These are phyloP conservation scores for Gymnocypris eckloni DNA, from an alignment of 2,797 vertebrate species.

Conservation along the genomic window DNA sequence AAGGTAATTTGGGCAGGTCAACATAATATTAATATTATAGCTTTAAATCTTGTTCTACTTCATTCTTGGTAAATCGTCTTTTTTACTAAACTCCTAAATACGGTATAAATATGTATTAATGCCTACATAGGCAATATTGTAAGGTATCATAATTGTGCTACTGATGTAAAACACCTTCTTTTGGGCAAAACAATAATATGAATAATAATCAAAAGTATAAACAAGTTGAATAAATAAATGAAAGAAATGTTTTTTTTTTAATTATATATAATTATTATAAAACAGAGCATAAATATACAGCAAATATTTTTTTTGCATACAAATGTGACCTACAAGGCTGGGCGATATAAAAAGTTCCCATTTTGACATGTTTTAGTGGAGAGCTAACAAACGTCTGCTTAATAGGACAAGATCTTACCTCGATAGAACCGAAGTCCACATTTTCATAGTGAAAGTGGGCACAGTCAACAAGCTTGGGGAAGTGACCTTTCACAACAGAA, in stretches of 20 bases:
- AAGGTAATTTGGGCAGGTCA: not conserved
- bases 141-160: not conserved
- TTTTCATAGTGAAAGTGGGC: slow-evolving; percentile 87
- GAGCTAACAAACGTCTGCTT: not conserved
- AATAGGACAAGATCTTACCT: slow-evolving; percentile 70
- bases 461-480: slow-evolving; percentile 83
- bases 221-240: not conserved
- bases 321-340: not conserved
- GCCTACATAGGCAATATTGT: not conserved
- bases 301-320: not conserved
- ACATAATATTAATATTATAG: not conserved
- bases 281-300: not conserved
- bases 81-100: not conserved
- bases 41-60: not conserved
- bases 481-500: slow-evolving; percentile 81
- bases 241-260: not conserved
- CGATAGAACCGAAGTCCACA: slow-evolving; percentile 81
- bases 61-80: not conserved
- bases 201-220: not conserved
- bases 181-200: not conserved
- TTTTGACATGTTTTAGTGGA: not conserved
- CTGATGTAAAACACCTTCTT: not conserved
- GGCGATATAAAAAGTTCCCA: not conserved
- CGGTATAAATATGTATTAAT: not conserved
- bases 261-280: not conserved